Base-by-base conservation (phyloP, 2,797 vertebrate species). In the Gymnopithys bicolor region DNA sequence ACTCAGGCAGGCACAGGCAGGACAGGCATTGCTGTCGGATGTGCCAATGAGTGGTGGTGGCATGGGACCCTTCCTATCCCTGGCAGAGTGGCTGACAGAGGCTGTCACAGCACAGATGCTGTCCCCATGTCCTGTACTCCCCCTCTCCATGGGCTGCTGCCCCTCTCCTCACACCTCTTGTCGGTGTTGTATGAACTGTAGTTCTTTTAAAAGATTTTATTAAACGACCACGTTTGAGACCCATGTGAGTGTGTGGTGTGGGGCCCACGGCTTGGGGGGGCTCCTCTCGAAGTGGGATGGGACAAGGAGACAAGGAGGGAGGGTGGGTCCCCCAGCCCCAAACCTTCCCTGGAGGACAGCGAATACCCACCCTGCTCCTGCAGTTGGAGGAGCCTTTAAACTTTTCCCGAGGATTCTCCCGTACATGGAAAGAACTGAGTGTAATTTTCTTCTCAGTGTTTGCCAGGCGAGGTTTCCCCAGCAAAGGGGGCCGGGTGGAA, bases 201-300 rank as follows among this genome's bases (percentile, higher is more conserved):
- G 95, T 79, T 91, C 45, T 96, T 95, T 95, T 92, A 87, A 94
- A 90, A 93, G 67, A 90, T 97, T 97, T 97, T 97, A 97, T 97
- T 97, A 97, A 97, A 97, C 0, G 7, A 95, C 41, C 80, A 73
- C 91, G 83, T 97, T 96, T 97, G 95, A 96, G 95, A 95, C 70
- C 49, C 59, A 89, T 71, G 74, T 3, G 77, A 85, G 78, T 79
- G 87, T 89, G 82, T 91, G 84, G 81, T 96, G 71, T 94, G 83
- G 86, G 87, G 56, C 66, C 35, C 15, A 4, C 16, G 5, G 62
- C 45, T 84, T 0, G 1, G 45, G 22, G 27, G 16, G 23, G 28
- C 45, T 76, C 48, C 58, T 74, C 28, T 32, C 0, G 0, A 62
- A 52, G 46, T 0, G 0, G 52, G n/a, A 16, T 19, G 49, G 58